Evolutionary conservation across 2,113 vertebrate species (phyloP).

Genomic region (Corythoichthys intestinalis): DNA sequence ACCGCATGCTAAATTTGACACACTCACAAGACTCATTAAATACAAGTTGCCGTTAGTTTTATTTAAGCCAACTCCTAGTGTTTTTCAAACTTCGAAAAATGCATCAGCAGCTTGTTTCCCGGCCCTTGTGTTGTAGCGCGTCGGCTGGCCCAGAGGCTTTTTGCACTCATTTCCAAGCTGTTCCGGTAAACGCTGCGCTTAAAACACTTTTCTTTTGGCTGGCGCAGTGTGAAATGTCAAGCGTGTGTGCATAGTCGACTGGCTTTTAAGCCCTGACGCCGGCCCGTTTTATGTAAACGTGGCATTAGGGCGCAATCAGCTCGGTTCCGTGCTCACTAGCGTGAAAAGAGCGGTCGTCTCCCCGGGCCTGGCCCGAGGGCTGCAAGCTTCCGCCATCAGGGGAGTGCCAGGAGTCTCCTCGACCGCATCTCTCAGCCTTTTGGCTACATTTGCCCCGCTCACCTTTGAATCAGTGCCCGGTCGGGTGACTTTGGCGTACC

Average conservation of each 20-base stretch:
- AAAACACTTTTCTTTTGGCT: slow-evolving; percentile 30
- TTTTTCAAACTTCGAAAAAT: background rate
- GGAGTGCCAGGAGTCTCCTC: background rate
- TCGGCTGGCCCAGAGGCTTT: background rate
- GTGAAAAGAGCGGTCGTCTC: slow-evolving; percentile 40
- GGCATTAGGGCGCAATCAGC: slow-evolving; percentile 15
- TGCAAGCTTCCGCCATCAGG: slow-evolving; percentile 23
- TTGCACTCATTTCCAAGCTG: slow-evolving; percentile 24
- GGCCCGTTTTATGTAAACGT: slow-evolving; percentile 18
- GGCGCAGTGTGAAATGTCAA: slow-evolving; percentile 39
- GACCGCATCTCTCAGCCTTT: background rate
- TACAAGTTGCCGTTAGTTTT: no score
- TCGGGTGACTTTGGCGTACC: background rate
- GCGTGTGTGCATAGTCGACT: background rate
- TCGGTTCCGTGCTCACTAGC: slow-evolving; percentile 24
- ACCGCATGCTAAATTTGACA: no score
- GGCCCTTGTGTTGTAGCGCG: background rate
- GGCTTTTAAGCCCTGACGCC: slow-evolving; percentile 38
- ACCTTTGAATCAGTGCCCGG: background rate
- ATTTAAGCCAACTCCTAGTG: background rate
- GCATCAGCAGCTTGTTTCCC: background rate
- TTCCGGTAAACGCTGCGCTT: slow-evolving; percentile 43
- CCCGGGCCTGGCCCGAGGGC: slow-evolving; percentile 24
- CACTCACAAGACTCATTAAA: background rate
- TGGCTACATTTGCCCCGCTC: background rate